Evolutionary conservation across 2,797 vertebrate species (phyloP), one percentile per base, ranked within the genome.

Genomic region (Tragopan temminckii): DNA sequence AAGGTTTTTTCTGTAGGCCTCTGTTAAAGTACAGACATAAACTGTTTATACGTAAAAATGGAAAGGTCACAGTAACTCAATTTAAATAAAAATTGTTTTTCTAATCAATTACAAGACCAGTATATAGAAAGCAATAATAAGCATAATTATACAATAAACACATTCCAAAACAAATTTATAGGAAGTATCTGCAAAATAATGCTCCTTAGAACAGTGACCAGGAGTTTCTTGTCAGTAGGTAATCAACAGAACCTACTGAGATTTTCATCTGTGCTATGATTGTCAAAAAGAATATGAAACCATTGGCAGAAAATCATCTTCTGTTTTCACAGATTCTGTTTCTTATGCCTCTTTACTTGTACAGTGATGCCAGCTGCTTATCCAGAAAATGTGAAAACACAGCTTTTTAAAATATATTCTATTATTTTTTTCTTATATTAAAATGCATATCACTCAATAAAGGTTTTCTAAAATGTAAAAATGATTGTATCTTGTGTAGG

Each of bases 291-390:
- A 81, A 33, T 63, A 40, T 20, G 35, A 59, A 66, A 19, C 13
- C 50, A 18, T 6, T 85, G 27, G 5, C 11, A 74, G 24, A 69
- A 52, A n/a, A 57, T 25, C 8, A 4, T 63, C 14, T 42, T 66
- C 23, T 58, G 38, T 42, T 38, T 69, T 58, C 11, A 80, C 15
- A 64, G 7, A 36, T 59, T 46, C 33, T 78, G 68, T 33, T 76
- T 59, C 38, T n/a, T 53, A 15, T 4, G 18, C 0, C 0, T 64
- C 5, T 55, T 57, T 71, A 35, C 31, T 53, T 36, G 21, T 19
- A 9, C 24, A 78, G 25, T 11, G 66, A 23, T 20, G 59, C 5
- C 29, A 66, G 8, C 7, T 58, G 18, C 43, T 72, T 74, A 68
- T 5, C 23, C 5, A 3, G 20, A 43, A 59, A 74, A 25, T 6